Evolutionary conservation across 2,888 invertebrate species (phyloP), one percentile per base, ranked within the genome.

Genomic region (Apamea crenata): DNA sequence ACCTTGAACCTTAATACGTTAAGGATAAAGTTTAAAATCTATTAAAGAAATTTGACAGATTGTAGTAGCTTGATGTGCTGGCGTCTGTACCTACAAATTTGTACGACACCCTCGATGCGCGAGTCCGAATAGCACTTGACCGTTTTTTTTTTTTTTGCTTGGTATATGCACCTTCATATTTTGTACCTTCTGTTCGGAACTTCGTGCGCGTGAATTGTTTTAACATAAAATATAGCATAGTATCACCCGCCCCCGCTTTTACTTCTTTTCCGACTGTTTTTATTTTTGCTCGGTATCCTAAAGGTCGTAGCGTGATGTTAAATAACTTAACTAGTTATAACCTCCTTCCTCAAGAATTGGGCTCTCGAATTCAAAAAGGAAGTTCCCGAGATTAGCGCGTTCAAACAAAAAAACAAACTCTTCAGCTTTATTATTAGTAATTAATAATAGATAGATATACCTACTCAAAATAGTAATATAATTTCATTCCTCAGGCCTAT

Each of bases 381-480:
- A n/a, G 12, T n/a, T 56, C 12, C 10, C 25, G 56, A 56, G 12
- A 56, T 12, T 12, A 56, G 56, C 53, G 25, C 53, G 21, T 53
- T 25, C 8, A 53, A 53, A 10, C 8, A 25, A 56, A 25, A 25
- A 1, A 18, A 21, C 21, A 7, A 53, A 53, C 53, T 25, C 53
- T 56, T 25, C 53, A 25, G 53, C 25, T 25, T 56, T 56, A 25
- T 10, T 56, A 56, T 21, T 53, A 53, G 8, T 21, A 6, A 21
- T 53, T 21, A 6, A 21, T 53, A 53, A 53, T 21, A 53, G 53
- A 25, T 50, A 50, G 50, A 6, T 50, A 14, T 4, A 59, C 32
- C 21, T 4, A 59, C 32, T 10, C 21, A 65, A 67, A 77, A 40
- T 72, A 72, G 25, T 78, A 59, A 18, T 63, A 47, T 67, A 21